Evolutionary conservation across 2,797 vertebrate genomes (phyloP).

Genomic region (Characodon lateralis): DNA sequence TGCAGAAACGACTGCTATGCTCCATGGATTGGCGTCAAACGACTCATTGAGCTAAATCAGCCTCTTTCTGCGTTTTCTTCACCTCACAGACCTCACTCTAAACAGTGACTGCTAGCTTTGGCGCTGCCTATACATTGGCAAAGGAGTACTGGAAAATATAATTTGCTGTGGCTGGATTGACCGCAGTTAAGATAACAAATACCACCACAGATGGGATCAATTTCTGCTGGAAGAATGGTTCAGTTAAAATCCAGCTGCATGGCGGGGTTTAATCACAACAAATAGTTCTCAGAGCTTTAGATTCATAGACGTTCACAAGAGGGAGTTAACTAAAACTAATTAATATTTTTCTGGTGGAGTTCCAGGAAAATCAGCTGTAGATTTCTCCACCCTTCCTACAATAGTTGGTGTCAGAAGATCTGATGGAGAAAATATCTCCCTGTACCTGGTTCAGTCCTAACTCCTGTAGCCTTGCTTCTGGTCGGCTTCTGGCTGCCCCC

Average conservation of each 20-base stretch:
- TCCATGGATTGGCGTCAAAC: neutral
- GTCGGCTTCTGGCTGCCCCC: constrained; percentile 71
- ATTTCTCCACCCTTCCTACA: neutral
- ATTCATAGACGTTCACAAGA: constrained; percentile 15
- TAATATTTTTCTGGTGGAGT: neutral
- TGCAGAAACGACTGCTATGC: constrained; percentile 34
- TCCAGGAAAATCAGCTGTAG: constrained; percentile 5
- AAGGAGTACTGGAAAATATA: constrained; percentile 26
- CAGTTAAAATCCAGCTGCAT: constrained; percentile 16
- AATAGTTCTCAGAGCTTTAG: constrained; percentile 12
- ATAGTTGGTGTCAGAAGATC: constrained; percentile 4
- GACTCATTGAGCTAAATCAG: constrained; percentile 19
- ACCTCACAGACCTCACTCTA: constrained; percentile 16
- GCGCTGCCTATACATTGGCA: constrained; percentile 32
- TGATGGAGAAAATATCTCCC: constrained; percentile 13
- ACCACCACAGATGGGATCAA: constrained; percentile 23
- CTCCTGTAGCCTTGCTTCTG: constrained; percentile 54
- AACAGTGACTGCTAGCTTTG: constrained; percentile 31
- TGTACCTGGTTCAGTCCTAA: constrained; percentile 51
- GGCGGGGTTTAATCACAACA: constrained; percentile 13
- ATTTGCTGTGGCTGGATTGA: constrained; percentile 22
- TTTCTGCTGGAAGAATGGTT: constrained; percentile 33
- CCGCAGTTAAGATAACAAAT: constrained; percentile 34
- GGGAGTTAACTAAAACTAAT: neutral
- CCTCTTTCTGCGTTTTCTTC: constrained; percentile 23